Evolutionary conservation across 2,888 invertebrate species (phyloP), one percentile per base, ranked within the genome.

Genomic region (Camponotus fellah): DNA sequence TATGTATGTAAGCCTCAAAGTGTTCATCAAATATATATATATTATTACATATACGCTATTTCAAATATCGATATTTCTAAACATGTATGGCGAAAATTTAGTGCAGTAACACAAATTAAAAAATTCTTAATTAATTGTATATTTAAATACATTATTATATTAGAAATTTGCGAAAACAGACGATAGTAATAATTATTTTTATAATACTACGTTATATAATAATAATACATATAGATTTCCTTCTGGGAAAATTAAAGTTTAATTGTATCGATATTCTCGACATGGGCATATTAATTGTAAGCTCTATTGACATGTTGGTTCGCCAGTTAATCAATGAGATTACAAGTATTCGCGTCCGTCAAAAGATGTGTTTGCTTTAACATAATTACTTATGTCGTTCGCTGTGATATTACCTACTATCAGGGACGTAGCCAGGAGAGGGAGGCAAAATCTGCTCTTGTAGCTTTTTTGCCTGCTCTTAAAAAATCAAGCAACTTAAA

Each of bases 191-290:
- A 5, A 21, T 49, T 49, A 49, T 17, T 58, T 72, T 58, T 14
- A 17, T 34, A 12, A 66, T 6, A 34, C 21, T n/a, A 21, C 5
- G 14, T 37, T n/a, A 26, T 64, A 77, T 21, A 64, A 12, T 21
- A 64, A 12, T 62, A 37, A 65, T 77, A 21, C 60, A 49, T 53
- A 53, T 14, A 37, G 34, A 66, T 84, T 74, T 86, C 74, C 85
- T 86, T 43, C 34, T 40, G 43, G 37, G 66, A 64, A 85, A 79
- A 82, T 85, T 88, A 86, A 58, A 87, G 90, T 88, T 90, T 85
- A 88, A 43, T 87, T 87, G 53, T 86, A 85, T 60, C 65, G 83
- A 87, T 85, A 68, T 81, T 83, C 46, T 81, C 40, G 85, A 81
- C 84, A 87, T 14, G 4, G 3, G 12, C 43, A 46, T 12, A 46